phyloP scores from a whole-genome alignment of 2,888 invertebrate genomes.

The Morinoia aosen region DNA sequence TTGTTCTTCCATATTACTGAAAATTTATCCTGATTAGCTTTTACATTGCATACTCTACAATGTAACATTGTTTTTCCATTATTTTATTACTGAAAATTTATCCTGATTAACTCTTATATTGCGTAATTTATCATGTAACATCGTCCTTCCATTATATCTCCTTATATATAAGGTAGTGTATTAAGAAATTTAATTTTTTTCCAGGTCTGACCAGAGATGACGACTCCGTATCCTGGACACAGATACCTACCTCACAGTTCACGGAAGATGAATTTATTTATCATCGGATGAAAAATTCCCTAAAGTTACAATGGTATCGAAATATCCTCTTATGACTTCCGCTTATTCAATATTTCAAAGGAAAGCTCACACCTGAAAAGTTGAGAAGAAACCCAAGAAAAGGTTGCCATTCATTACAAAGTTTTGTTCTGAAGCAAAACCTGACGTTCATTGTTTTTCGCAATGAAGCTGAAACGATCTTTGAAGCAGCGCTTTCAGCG shows the following conservation, averaged over 20 bases:
- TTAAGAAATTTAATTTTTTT: not conserved
- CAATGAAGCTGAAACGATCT: constrained; percentile 21
- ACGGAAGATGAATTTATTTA: not conserved
- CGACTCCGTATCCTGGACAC: not conserved
- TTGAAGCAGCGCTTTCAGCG: constrained; percentile 29
- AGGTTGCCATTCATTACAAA: not conserved
- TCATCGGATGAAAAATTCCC: not conserved
- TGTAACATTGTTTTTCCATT: not conserved
- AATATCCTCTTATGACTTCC: not conserved
- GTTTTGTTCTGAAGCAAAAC: not conserved
- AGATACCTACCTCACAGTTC: not conserved
- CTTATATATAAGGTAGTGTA: not conserved
- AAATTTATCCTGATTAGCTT: no score
- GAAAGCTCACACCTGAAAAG: not conserved
- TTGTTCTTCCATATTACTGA: not conserved
- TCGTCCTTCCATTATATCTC: not conserved
- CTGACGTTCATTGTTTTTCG: not conserved
- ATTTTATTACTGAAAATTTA: not conserved
- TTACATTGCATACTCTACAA: no score
- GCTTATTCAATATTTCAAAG: not conserved
- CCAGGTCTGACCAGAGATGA: not conserved
- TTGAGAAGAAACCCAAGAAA: not conserved
- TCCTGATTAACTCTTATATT: not conserved
- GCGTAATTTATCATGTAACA: not conserved
- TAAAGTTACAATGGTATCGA: not conserved